phyloP scores from a whole-genome alignment of 2,797 vertebrate species.

The Paratrypauchen microcephalus region DNA sequence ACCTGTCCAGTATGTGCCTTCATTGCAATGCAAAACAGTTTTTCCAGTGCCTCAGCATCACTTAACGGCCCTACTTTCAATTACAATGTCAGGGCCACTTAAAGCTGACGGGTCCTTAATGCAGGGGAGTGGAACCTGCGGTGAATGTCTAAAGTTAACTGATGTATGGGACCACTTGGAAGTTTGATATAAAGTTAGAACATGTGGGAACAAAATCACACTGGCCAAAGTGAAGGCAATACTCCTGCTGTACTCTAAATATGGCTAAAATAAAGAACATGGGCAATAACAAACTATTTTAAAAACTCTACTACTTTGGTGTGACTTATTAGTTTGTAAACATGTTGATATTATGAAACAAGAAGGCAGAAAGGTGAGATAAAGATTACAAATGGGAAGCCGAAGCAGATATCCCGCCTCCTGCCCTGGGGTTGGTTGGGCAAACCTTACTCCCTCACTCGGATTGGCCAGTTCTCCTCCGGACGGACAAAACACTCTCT shows the following conservation, averaged over 20 bases:
- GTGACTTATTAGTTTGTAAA: not conserved
- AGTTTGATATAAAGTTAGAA: slow-evolving; percentile 53
- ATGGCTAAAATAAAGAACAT: slow-evolving; percentile 32
- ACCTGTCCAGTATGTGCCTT: slow-evolving; percentile 68
- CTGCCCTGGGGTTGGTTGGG: slow-evolving; percentile 63
- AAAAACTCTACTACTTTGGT: not conserved
- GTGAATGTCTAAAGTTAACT: slow-evolving; percentile 48
- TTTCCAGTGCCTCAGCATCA: slow-evolving; percentile 63
- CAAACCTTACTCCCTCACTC: slow-evolving; percentile 42
- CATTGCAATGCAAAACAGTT: slow-evolving; percentile 76
- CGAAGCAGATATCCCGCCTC: slow-evolving; percentile 49
- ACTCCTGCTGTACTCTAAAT: slow-evolving; percentile 37
- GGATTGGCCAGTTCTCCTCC: slow-evolving; percentile 57
- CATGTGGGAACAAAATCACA: slow-evolving; percentile 37
- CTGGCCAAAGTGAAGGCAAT: slow-evolving; percentile 47
- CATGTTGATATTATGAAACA: slow-evolving; percentile 5
- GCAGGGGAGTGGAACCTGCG: slow-evolving; percentile 63
- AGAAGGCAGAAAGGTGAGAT: slow-evolving; percentile 3
- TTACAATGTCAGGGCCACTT: slow-evolving; percentile 75
- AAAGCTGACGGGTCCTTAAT: slow-evolving; percentile 56
- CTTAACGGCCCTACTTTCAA: slow-evolving; percentile 73
- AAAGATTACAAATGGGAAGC: slow-evolving; percentile 11
- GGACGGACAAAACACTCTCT: slow-evolving; percentile 47
- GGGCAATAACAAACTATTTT: not conserved
- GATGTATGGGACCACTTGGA: slow-evolving; percentile 52